Percentiles rank a stretch among this genome's conserved stretches.
These are phyloP conservation scores for Synanthedon andrenaeformis DNA, from an alignment of 2,888 invertebrate genomes.

Conservation along the genomic window DNA sequence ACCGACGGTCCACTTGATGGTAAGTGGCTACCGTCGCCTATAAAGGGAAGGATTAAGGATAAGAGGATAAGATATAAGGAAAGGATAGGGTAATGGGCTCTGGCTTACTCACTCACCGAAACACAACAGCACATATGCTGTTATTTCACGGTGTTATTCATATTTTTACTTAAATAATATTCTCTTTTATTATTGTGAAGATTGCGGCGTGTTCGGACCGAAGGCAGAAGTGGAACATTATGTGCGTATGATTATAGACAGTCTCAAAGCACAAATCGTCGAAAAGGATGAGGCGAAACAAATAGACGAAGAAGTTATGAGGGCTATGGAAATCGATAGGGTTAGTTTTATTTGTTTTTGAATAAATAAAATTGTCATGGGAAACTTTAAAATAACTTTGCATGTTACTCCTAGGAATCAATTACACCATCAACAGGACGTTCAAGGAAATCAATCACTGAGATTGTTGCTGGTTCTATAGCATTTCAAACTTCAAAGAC, in stretches of 20 bases:
- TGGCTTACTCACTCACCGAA: no score
- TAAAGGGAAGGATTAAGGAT: no score
- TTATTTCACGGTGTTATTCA: no score
- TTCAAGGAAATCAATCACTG: background rate
- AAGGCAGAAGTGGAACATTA: constrained; percentile 29
- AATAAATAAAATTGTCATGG: background rate
- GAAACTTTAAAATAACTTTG: background rate
- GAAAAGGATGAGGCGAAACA: constrained; percentile 24
- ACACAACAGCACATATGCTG: no score
- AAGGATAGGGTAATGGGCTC: no score
- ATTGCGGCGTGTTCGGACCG: constrained; percentile 35
- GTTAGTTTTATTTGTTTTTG: background rate
- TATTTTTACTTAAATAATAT: no score
- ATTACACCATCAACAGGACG: background rate
- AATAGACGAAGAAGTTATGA: constrained; percentile 28
- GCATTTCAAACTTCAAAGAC: background rate
- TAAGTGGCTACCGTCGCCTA: no score
- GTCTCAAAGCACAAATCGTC: constrained; percentile 42
- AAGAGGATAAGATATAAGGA: no score
- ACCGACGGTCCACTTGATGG: no score
- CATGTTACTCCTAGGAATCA: background rate
- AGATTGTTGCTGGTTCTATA: no score
- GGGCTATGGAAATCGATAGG: constrained; percentile 12
- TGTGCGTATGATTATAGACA: constrained; percentile 28
- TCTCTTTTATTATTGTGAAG: constrained; percentile 14